These are phyloP conservation scores for mouse (Mus musculus) DNA, from an alignment of 2,113 vertebrate species.

Conservation along the genomic window DNA sequence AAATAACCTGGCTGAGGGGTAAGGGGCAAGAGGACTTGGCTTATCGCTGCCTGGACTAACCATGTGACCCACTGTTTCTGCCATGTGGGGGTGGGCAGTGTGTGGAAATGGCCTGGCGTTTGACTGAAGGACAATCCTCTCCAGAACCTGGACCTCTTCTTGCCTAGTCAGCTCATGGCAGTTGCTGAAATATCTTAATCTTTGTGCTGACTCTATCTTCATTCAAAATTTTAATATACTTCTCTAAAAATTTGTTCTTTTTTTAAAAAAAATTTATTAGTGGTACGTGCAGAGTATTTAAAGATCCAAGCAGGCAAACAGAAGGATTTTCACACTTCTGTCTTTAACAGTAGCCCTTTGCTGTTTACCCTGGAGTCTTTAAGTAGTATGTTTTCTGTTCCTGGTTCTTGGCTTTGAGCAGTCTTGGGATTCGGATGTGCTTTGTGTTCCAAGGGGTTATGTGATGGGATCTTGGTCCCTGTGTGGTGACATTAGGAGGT, in stretches of 20 bases:
- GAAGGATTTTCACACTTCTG: neutral
- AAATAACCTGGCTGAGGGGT: neutral
- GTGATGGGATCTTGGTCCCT: neutral
- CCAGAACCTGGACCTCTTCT: neutral
- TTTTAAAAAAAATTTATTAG: too few species aligned
- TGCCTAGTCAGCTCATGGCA: neutral
- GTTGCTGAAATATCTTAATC: neutral
- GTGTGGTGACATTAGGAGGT: neutral
- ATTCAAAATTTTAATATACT: neutral
- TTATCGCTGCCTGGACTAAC: neutral
- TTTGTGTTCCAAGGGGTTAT: neutral
- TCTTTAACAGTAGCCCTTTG: neutral
- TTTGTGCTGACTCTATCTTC: neutral
- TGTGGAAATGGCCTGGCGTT: neutral
- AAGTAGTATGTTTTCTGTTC: accelerated
- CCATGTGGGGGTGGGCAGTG: neutral
- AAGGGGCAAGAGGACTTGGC: neutral
- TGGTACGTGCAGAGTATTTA: neutral
- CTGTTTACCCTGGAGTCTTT: accelerated
- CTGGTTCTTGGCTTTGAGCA: neutral
- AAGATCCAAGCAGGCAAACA: neutral
- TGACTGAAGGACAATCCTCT: neutral
- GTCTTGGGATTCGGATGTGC: neutral
- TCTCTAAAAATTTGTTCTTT: neutral
- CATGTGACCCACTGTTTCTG: accelerated